Evolutionary conservation across 2,113 vertebrate species (phyloP), one percentile per base, ranked within the genome.

Genomic region (Myodes glareolus): DNA sequence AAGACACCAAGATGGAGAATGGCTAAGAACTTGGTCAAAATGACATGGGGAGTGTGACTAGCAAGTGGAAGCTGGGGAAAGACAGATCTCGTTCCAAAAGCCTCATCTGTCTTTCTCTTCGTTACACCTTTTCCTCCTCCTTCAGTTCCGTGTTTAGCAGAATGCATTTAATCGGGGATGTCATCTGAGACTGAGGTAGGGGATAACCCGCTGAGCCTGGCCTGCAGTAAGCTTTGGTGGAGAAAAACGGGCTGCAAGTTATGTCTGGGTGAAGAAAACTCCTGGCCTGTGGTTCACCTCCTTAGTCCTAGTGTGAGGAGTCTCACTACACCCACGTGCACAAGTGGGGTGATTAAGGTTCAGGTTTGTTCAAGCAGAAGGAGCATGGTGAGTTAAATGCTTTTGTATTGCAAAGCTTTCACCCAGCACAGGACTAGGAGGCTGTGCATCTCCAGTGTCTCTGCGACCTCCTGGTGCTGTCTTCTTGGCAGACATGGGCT

Each of bases 371-470:
- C 45, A 97, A 80, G 61, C 25, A 82, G 58, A 95, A 88, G 42
- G 70, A 4, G 4, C 19, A 10, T 10, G 21, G 12, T 90, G 27
- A 52, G 63, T 70, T 23, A 14, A 90, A 27, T 55, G 45, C 70
- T 92, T 96, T 86, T 82, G 76, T 73, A 93, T 77, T 72, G 42
- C 75, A 82, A 86, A 95, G 92, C 90, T n/a, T 94, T 96, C 77
- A 84, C 73, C 81, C 55, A 78, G 9, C 16, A 61, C 47, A 97
- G 42, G 33, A 70, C 9, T 27, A 42, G 55, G 70, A 81, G 50
- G 16, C 84, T 12, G 3, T n/a, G 5, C 55, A 36, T 92, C 68
- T 87, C n/a, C 8, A 52, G 36, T 42, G 52, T 89, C 81, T 88
- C 21, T 11, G 78, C 81, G 88, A 81, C 85, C 88, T 84, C 4